A percentile compares a stretch with the other conserved stretches of the same genome.
These are phyloP conservation scores for Kryptolebias marmoratus DNA, from an alignment of 2,113 vertebrate genomes.

Conservation along the genomic window DNA sequence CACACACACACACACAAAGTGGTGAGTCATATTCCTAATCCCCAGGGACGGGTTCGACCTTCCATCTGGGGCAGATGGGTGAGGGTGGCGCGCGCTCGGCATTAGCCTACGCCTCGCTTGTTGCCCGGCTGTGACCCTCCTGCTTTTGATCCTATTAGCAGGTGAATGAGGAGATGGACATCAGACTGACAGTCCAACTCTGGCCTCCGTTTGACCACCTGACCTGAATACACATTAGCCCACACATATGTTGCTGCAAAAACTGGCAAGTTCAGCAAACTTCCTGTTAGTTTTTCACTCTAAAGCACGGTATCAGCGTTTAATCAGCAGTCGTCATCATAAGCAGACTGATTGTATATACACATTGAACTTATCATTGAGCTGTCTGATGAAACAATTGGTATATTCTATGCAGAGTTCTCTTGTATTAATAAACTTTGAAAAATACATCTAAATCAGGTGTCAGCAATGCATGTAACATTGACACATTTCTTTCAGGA, in stretches of 20 bases:
- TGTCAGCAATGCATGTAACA: too few species aligned
- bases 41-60: conserved; percentile 42
- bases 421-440: not conserved
- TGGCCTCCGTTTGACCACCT: conserved; percentile 52
- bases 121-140: conserved; percentile 59
- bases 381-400: not conserved
- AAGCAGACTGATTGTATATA: not conserved
- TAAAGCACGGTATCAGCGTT: not conserved
- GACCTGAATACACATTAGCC: conserved; percentile 59
- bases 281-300: not conserved
- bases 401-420: not conserved
- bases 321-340: not conserved
- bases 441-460: not conserved
- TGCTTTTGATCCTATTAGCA: conserved; percentile 80
- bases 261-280: conserved; percentile 30
- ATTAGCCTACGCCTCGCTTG: conserved; percentile 60
- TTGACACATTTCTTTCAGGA: too few species aligned
- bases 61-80: conserved; percentile 73
- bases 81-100: conserved; percentile 60
- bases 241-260: conserved; percentile 54
- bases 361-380: too few species aligned
- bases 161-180: conserved; percentile 74
- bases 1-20: conserved; percentile 23
- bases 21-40: conserved; percentile 70
- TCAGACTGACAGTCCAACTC: conserved; percentile 66